Evolutionary conservation across 2,113 vertebrate genomes (phyloP).

Genomic region (Chaenocephalus aceratus): DNA sequence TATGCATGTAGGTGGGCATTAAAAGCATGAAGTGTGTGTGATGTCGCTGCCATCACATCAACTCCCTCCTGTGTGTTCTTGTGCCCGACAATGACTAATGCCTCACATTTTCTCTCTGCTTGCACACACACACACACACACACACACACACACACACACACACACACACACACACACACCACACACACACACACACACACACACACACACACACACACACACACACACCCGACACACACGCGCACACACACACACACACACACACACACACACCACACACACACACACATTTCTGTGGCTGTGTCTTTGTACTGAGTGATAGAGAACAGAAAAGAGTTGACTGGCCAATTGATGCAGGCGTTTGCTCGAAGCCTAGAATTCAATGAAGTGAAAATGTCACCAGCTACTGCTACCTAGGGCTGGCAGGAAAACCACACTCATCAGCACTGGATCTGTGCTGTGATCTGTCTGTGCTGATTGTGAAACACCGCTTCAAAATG

Average conservation of each 20-base stretch:
- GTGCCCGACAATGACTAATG: conserved; percentile 36
- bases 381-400: conserved; percentile 47
- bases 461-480: conserved; percentile 24
- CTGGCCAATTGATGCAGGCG: conserved; percentile 57
- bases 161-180: no score
- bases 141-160: no score
- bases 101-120: conserved; percentile 6
- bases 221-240: no score
- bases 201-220: no score
- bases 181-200: no score
- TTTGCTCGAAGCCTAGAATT: conserved; percentile 36
- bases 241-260: no score
- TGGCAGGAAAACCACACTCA: conserved; percentile 31
- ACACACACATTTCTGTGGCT: conserved; percentile 24
- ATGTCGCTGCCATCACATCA: conserved; percentile 16
- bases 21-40: neutral
- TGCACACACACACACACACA: conserved; percentile 14
- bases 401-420: conserved; percentile 27
- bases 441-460: conserved; percentile 16
- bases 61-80: conserved; percentile 25
- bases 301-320: conserved; percentile 46
- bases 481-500: neutral
- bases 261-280: conserved; percentile 5
- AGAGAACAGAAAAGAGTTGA: conserved; percentile 46
- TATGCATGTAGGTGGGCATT: conserved; percentile 1